Base-by-base conservation (phyloP, 2,888 invertebrate species). In the Phlogophora meticulosa region DNA sequence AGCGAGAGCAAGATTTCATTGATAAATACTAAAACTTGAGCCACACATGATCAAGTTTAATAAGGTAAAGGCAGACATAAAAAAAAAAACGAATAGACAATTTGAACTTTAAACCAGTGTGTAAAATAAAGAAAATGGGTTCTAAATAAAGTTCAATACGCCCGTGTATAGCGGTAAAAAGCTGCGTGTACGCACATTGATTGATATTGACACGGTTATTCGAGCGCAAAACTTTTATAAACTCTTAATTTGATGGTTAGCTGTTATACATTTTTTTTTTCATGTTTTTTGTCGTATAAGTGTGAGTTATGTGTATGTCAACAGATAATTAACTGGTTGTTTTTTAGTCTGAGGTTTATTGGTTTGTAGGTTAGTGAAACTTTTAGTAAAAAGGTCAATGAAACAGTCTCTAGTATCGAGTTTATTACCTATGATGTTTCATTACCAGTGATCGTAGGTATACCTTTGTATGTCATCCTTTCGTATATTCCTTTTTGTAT, bases 181-280 rank as follows among this genome's bases (percentile, higher is more conserved):
- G 43, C 55, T 56, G 67, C 77, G 51, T 48, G 46, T 43, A 36
- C 61, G 72, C 76, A 36, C 53, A 36, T 58, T 42, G 36, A 73
- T 42, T 20, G 40, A 52, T 43, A 28, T 28, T 28, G 28, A 28
- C 58, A 42, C 32, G 48, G 36, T 64, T 17, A 38, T 34, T 55
- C 24, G 17, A 43, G 22, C 32, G 65, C 40, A 11, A 51, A 42
- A 43, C n/a, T 46, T 62, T 72, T 38, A 28, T 20, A 24, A 17
- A 28, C 20, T 53, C 15, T 7, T 40, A 7, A 22, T 22, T 42
- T 7, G 2, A 22, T 20, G 15, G 15, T 20, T 64, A 65, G 51
- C 65, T 13, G 32, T 69, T 43, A 1, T 5, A 13, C 15, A n/a
- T 5, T 4, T 22, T n/a, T 56, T 34, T 66, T 40, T 15, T 28